These are phyloP conservation scores for Hippasteria phrygiana DNA, from an alignment of 53 echinoderm and acorn worm genomes.

Conservation along the genomic window DNA sequence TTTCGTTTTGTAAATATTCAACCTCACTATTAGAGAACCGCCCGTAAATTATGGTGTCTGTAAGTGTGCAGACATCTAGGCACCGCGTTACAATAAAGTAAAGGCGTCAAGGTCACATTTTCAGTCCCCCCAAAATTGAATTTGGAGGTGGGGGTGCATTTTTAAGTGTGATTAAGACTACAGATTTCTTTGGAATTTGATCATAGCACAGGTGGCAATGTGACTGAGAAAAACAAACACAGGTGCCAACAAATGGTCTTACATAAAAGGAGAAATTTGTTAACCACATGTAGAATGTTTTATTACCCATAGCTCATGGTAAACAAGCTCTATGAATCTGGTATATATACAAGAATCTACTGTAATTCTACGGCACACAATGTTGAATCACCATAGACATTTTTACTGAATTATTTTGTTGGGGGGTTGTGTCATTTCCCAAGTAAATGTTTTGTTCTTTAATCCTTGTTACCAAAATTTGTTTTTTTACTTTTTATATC, in stretches of 20 bases:
- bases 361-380: background rate
- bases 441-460: no score
- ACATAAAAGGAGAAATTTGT: no score
- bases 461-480: no score
- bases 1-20: conserved; percentile 14
- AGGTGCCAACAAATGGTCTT: no score
- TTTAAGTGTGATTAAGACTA: background rate
- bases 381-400: no score
- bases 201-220: background rate
- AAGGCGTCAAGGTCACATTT: conserved; percentile 13
- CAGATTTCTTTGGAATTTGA: conserved; percentile 15
- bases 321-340: background rate
- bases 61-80: conserved; percentile 12
- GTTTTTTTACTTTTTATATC: no score
- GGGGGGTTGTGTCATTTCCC: no score
- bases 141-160: background rate
- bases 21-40: background rate
- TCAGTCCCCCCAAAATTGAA: background rate
- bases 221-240: background rate
- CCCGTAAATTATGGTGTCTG: conserved; percentile 4
- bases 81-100: conserved; percentile 29
- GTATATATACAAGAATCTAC: background rate
- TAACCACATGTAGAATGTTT: background rate
- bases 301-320: background rate
- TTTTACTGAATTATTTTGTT: no score